Evolutionary conservation across 2,797 vertebrate species (phyloP), one percentile per base, ranked within the genome.

Genomic region (Moxostoma hubbsi): DNA sequence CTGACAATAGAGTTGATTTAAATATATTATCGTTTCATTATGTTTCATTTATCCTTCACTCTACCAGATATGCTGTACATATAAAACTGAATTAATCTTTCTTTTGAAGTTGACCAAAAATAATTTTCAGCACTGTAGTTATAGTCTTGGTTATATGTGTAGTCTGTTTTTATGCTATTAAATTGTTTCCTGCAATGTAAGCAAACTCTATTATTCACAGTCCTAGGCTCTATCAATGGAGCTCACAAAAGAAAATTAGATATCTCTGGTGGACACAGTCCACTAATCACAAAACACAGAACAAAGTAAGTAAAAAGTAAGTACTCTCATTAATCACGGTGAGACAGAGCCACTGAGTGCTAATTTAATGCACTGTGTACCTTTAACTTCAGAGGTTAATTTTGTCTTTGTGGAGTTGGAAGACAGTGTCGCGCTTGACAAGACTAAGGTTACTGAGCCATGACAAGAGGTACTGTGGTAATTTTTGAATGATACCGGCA

Each of bases 281-380:
- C 53, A 80, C 69, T 77, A 80, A 82, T 70, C 79, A 76, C 72
- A 62, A 65, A 76, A 57, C 43, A 77, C 10, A 24, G 55, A 80
- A 61, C 67, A 70, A 70, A 82, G 75, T 83, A 79, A 78, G 81
- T 84, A 57, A 83, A 77, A 81, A 90, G 85, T 86, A 86, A 87
- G 74, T 82, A 86, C 65, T 87, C 85, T 90, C 89, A 90, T 90
- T 90, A 90, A 89, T 88, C 84, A 86, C 74, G 82, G 87, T 18
- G 82, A 82, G 89, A 90, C 87, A 84, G 84, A 36, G 36, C 11
- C 86, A 86, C 51, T 81, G 85, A 81, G 85, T 71, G 87, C 83
- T 83, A 78, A 85, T 85, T 85, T 82, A 84, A 86, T 75, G 59
- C 77, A 70, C 61, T 80, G 81, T 65, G 72, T 82, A 66, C 18